Conservation (phyloP, 1,140 invertebrate species). For the Drosophila melanica region DNA sequence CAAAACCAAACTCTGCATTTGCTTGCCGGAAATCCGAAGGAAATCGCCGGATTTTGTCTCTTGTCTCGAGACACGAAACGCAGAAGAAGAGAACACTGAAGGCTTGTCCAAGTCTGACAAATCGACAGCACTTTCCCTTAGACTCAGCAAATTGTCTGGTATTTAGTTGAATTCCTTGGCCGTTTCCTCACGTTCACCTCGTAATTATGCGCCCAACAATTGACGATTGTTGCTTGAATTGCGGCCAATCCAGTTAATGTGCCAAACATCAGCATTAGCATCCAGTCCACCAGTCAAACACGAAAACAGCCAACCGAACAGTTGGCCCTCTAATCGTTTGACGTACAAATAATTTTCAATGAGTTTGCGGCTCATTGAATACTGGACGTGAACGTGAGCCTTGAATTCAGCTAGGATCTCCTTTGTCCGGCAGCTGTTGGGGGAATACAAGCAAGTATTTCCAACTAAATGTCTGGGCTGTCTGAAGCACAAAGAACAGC, state of each 20-base stretch:
- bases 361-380: conserved; percentile 79
- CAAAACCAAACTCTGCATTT: conserved; percentile 72
- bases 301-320: conserved; percentile 12
- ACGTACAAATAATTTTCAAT: conserved; percentile 81
- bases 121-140: conserved; percentile 39
- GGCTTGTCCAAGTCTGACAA: conserved; percentile 55
- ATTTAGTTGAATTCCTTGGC: conserved; percentile 63
- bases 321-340: conserved; percentile 59
- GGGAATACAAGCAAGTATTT: conserved; percentile 6
- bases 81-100: conserved; percentile 36
- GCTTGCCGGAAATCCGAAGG: conserved; percentile 78
- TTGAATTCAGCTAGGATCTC: not conserved
- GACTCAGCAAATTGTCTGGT: conserved; percentile 61
- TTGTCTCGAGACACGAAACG: conserved; percentile 11
- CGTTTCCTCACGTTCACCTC: conserved; percentile 61
- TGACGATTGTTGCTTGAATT: conserved; percentile 59
- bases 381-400: conserved; percentile 63
- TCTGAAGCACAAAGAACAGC: conserved; percentile 1
- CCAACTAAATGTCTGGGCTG: conserved; percentile 7
- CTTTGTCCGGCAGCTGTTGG: conserved; percentile 11
- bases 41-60: conserved; percentile 73
- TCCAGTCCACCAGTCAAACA: conserved; percentile 43
- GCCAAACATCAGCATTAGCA: conserved; percentile 75
- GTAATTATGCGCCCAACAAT: conserved; percentile 75
- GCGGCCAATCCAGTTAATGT: conserved; percentile 78